These are phyloP conservation scores for Grapholita molesta DNA, from an alignment of 1,140 invertebrate genomes.

Conservation along the genomic window DNA sequence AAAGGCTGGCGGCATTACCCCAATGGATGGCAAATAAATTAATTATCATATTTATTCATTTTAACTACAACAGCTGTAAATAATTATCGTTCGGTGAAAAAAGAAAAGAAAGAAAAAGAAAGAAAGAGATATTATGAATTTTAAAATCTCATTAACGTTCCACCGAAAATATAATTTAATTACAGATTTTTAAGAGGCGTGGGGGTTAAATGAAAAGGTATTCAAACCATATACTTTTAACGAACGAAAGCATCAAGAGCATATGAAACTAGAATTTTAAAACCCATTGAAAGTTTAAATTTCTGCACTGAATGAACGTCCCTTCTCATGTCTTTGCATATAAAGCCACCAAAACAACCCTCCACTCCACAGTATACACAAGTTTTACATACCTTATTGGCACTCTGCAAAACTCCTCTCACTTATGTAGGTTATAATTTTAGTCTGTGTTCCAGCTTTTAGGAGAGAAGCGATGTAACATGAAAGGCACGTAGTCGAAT, in stretches of 20 bases:
- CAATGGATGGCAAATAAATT: no score
- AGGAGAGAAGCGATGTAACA: conserved; percentile 16
- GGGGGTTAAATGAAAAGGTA: no score
- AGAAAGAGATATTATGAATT: no score
- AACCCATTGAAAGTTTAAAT: conserved; percentile 27
- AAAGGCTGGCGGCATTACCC: no score
- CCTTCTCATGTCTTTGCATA: background rate
- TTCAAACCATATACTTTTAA: conserved; percentile 22
- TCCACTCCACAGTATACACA: background rate
- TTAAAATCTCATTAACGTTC: background rate
- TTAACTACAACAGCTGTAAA: no score
- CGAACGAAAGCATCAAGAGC: conserved; percentile 28
- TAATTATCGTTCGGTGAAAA: no score
- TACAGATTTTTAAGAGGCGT: background rate
- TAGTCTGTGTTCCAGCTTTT: conserved; percentile 20
- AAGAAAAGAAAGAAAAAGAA: no score
- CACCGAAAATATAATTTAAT: background rate
- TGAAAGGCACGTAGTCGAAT: conserved; percentile 36
- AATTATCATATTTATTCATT: no score
- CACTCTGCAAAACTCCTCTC: background rate
- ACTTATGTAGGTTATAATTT: background rate
- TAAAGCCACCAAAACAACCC: background rate
- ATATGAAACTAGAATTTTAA: conserved; percentile 28
- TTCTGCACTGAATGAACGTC: conserved; percentile 27
- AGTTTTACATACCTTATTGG: background rate